Base-by-base conservation (phyloP, 2,888 invertebrate genomes). In the Zhuqinia jingwanae region DNA sequence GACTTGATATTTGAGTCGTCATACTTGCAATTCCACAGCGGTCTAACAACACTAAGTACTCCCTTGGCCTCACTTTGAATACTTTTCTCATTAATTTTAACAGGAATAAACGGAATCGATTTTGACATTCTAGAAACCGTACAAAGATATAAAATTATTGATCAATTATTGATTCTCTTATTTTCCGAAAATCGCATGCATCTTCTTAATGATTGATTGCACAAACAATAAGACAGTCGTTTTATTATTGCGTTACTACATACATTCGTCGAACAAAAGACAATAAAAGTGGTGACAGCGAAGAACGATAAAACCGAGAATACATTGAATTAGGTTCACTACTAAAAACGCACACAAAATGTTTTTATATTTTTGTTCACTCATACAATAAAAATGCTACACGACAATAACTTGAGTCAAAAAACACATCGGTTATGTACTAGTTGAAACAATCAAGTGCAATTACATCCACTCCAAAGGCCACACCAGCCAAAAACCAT, bases 11-110 rank as follows among this genome's bases (percentile, higher is more conserved):
- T 76, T 2, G 82, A 82, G 13, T 82, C 82, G 13, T 56, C 93
- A 91, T 81, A 25, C 30, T 45, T 45, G 1, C 36, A 30, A 10
- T 94, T 92, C 97, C 97, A 97, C 58, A 93, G 91, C 20, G 96
- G 96, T 92, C 96, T 94, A 90, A 97, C 94, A 70, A 93, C 93
- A 92, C 94, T 93, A 85, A 97, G 93, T 91, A 97, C 93, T 92
- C 95, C 93, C 90, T 93, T 92, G 79, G 96, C 95, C 90, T 96
- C 96, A 58, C 93, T 93, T 90, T 94, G 93, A 73, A 96, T 93
- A 92, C 95, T 93, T 91, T 94, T 93, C 92, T 96, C 96, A 90
- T 95, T 93, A 90, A 96, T 94, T 90, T 93, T 94, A 87, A 95
- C 92, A 77, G 95, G 93, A 86, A 95, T 93, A 92, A 68, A 83